Evolutionary conservation across 2,113 vertebrate species (phyloP).

Genomic region (Prinia subflava): DNA sequence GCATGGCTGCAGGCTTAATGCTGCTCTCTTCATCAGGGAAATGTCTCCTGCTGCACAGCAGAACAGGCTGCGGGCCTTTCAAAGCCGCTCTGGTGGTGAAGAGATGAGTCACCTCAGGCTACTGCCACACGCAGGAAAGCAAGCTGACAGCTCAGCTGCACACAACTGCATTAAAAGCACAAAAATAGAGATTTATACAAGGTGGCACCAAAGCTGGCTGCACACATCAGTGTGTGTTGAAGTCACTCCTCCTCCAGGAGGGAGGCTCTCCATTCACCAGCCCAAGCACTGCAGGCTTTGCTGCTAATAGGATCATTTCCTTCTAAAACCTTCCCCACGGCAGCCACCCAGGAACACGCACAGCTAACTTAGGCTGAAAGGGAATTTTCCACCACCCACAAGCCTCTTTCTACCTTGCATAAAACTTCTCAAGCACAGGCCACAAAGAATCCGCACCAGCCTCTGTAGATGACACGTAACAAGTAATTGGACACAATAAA

Average conservation of each 20-base stretch:
- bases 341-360: not conserved
- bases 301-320: slow-evolving; percentile 36
- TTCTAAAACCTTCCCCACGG: not conserved
- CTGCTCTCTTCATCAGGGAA: not conserved
- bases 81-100: not conserved
- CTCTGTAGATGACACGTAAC: not conserved
- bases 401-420: not conserved
- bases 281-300: not conserved
- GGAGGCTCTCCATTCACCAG: not conserved
- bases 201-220: not conserved
- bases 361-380: slow-evolving; percentile 5
- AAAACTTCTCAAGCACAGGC: not conserved
- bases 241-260: not conserved
- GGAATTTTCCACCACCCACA: slow-evolving; percentile 45
- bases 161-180: not conserved
- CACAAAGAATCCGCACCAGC: not conserved
- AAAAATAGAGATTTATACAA: not conserved
- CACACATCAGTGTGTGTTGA: not conserved
- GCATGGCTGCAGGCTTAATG: not conserved
- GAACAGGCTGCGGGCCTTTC: not conserved
- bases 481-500: not conserved
- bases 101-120: not conserved
- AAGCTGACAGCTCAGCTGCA: not conserved
- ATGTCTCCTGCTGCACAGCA: not conserved
- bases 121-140: not conserved